Evolutionary conservation across 2,113 vertebrate species (phyloP), one percentile per base, ranked within the genome.

Genomic region (Melanostigma gelatinosum): DNA sequence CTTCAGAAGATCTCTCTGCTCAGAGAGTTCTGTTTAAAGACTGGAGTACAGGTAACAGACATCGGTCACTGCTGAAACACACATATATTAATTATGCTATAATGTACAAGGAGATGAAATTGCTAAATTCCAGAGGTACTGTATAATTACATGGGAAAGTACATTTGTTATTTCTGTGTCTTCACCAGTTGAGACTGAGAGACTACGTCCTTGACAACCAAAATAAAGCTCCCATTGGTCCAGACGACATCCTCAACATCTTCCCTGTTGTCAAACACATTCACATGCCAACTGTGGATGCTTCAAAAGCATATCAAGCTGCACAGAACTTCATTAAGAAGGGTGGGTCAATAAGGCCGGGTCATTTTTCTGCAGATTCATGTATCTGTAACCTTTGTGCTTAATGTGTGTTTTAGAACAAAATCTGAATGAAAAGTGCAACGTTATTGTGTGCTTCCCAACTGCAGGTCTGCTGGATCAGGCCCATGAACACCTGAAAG

Each of bases 181-280:
- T 62, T 40, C 62, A 65, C 69, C 72, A 96, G 96, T 85, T 96
- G 73, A 93, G 95, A 64, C 89, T 96, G 50, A 93, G 93, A 76
- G 95, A 96, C 86, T 96, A 96, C 82, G 57, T 66, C 57, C 79
- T 96, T 5, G 94, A 96, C 90, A 95, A 92, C 88, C 94, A 93
- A 42, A 95, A 79, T 60, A 96, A 96, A 89, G 92, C 95, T 32
- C 93, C 95, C 44, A 93, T 96, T 71, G 89, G 94, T 72, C 93
- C 95, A 50, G 96, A 96, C 0, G 96, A 96, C 16, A 85, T 96
- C 80, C 88, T 96, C 42, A 96, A 96, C 91, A 90, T 96, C 68
- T 92, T 96, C 68, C 95, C 96, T 18, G 72, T 96, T n/a, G 85
- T 96, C 79, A 96, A 96, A 78, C 93, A 96, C 34, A n/a, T 96